Percentiles rank a stretch among this genome's conserved stretches.
These are phyloP conservation scores for Trachelus tabidus DNA, from an alignment of 2,888 invertebrate genomes.

Conservation along the genomic window DNA sequence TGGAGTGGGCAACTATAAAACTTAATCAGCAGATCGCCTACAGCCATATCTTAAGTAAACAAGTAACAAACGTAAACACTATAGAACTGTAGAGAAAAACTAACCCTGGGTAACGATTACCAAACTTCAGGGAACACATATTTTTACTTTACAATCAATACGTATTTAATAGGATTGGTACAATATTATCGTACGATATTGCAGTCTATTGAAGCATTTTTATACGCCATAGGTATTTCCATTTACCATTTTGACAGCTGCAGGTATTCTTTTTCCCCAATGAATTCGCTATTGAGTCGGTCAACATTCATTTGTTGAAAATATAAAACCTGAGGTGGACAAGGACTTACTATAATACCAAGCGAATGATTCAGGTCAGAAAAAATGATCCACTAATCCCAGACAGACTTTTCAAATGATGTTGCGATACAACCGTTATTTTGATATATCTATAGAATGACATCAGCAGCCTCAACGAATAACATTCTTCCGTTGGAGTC, in stretches of 20 bases:
- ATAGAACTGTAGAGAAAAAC: neutral
- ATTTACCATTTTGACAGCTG: neutral
- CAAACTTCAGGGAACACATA: neutral
- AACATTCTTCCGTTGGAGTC: neutral
- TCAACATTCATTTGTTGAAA: neutral
- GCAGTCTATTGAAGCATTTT: neutral
- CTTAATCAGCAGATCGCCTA: neutral
- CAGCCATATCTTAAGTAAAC: neutral
- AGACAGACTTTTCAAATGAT: neutral
- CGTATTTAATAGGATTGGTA: neutral
- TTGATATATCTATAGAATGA: neutral
- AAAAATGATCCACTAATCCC: neutral
- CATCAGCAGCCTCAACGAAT: neutral
- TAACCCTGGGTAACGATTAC: neutral
- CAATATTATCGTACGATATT: neutral
- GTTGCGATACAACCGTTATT: neutral
- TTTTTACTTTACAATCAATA: neutral
- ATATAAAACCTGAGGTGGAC: neutral
- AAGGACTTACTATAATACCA: neutral
- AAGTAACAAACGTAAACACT: neutral
- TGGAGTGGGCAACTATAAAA: neutral
- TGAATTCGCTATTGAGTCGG: neutral
- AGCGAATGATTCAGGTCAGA: neutral
- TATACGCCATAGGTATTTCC: neutral
- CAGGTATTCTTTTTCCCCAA: neutral